Conservation (phyloP, 2,888 invertebrate species). For the Pristionchus mayeri region DNA sequence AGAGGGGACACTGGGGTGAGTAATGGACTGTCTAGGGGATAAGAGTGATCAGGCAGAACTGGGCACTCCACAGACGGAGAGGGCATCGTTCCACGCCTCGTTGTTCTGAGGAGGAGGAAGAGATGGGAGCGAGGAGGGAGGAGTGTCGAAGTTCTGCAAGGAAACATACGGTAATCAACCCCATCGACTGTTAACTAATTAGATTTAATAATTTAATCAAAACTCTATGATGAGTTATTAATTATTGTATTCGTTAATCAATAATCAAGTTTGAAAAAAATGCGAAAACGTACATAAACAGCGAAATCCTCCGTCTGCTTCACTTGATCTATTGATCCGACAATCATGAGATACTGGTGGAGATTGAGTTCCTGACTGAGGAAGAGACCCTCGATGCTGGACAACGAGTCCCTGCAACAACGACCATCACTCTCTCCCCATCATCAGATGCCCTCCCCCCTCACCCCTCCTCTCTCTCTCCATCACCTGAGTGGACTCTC, state of each 20-base stretch:
- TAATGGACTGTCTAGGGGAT: not conserved
- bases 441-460: not conserved
- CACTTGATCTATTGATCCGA: not conserved
- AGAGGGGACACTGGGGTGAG: not conserved
- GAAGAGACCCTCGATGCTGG: not conserved
- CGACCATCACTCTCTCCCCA: not conserved
- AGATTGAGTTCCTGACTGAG: not conserved
- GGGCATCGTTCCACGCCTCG: not conserved
- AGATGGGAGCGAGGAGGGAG: not conserved
- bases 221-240: not conserved
- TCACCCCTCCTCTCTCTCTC: not conserved
- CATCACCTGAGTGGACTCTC: too few species aligned
- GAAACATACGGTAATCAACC: too few species aligned
- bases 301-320: not conserved
- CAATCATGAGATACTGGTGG: not conserved
- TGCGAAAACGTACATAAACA: not conserved
- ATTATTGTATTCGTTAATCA: too few species aligned
- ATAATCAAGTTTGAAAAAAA: too few species aligned
- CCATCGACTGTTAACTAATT: too few species aligned
- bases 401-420: not conserved
- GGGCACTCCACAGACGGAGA: not conserved
- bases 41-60: not conserved
- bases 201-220: not conserved
- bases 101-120: not conserved
- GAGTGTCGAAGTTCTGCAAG: not conserved